Evolutionary conservation across 1,140 invertebrate species (phyloP), one percentile per base, ranked within the genome.

Genomic region (Psix sp.): DNA sequence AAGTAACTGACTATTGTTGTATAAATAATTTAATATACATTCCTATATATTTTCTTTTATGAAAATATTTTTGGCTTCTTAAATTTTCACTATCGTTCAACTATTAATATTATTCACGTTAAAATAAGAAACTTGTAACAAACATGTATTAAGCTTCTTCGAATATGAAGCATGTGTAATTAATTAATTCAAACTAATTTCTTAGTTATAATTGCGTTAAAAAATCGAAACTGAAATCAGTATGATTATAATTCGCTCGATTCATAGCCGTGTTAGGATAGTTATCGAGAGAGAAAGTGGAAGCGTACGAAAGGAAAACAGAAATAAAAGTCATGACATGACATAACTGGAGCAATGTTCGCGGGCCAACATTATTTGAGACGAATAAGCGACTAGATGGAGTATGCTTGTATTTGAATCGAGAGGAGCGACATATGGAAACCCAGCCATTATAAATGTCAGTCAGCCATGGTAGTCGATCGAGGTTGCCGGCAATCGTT

Each of bases 391-490:
- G 43, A 26, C 15, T 42, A 51, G 48, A 59, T 54, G 18, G 21
- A 60, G 48, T 10, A 29, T 21, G 15, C 15, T 60, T 16, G 56
- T 48, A 60, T 60, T 60, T 40, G 56, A 70, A 60, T 21, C 35
- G 17, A 16, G 46, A 54, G 66, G 38, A 45, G 40, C 56, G 56
- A 35, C 66, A 70, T 70, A 60, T 70, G 66, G 56, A 70, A 70
- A 60, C 9, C 66, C 48, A 48, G 46, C 56, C 56, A 70, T 70
- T 62, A 70, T 70, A 62, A 60, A 62, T 62, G 66, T 62, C 66
- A 70, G 66, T 70, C 66, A 70, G 43, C 56, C 56, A 36, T 70
- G 66, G 66, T 56, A 56, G 56, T 21, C 66, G 56, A 70, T 70
- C 49, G 66, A 62, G 49, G 59, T 45, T 18, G 52, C 26, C 52